Percentiles rank a stretch among this genome's conserved stretches.
Conservation (phyloP, 2,113 vertebrate species). For the Ursus arctos region DNA sequence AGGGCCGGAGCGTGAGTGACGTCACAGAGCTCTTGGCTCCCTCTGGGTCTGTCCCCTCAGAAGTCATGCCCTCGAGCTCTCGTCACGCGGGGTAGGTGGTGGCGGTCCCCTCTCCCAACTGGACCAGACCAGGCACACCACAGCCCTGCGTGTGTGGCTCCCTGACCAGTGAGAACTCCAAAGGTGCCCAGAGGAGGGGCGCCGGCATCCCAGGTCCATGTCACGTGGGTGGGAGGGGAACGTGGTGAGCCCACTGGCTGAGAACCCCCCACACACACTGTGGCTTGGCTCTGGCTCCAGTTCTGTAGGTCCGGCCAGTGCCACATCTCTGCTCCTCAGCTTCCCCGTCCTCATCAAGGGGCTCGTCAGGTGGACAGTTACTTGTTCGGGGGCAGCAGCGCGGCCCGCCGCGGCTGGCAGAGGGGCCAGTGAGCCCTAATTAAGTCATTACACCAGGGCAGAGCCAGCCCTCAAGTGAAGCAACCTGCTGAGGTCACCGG, state of each 20-base stretch:
- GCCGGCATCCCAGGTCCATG: not conserved
- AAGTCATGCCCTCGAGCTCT: not conserved
- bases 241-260: not conserved
- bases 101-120: not conserved
- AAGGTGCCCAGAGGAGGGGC: not conserved
- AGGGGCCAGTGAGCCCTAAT: not conserved
- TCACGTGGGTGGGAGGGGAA: not conserved
- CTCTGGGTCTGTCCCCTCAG: not conserved
- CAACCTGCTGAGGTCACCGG: slow-evolving; percentile 31
- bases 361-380: slow-evolving; percentile 14
- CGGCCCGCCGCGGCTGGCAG: not conserved
- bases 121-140: not conserved
- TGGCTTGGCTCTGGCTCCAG: too few relatives aligned
- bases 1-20: not conserved
- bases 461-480: not conserved
- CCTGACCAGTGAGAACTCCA: not conserved
- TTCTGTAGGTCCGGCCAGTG: accelerated
- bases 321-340: not conserved
- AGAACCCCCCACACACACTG: not conserved
- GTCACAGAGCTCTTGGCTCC: not conserved
- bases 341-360: too few relatives aligned
- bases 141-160: not conserved
- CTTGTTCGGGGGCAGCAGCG: not conserved
- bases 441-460: not conserved
- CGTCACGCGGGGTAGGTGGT: not conserved